Conservation (phyloP, 2,797 vertebrate species). For the Sebastiscus tertius region DNA sequence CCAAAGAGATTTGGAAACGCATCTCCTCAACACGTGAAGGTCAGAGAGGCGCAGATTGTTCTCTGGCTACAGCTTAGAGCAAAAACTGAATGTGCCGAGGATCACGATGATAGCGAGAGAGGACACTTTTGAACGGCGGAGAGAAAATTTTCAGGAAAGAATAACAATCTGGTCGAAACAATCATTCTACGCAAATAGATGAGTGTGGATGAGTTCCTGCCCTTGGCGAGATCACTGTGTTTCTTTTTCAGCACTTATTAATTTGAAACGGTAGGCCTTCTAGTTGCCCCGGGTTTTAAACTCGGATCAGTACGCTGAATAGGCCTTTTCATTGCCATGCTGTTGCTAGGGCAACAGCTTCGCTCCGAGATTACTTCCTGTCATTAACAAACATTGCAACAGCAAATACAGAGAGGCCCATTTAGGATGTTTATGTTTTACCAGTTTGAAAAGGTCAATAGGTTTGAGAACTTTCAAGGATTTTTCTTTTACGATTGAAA, state of each 20-base stretch:
- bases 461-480: neutral
- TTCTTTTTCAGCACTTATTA: neutral
- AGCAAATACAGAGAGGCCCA: neutral
- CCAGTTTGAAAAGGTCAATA: neutral
- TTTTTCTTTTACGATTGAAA: neutral
- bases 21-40: slow-evolving; percentile 33
- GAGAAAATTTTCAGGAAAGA: neutral
- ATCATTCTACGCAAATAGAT: neutral
- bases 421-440: neutral
- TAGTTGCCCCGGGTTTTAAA: neutral
- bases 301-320: neutral
- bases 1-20: slow-evolving; percentile 41
- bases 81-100: neutral
- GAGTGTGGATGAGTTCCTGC: neutral
- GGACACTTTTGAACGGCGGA: neutral
- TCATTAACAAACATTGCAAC: neutral
- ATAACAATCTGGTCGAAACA: neutral
- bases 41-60: slow-evolving; percentile 35
- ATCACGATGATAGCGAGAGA: neutral
- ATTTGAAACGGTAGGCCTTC: neutral
- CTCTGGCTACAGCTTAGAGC: neutral
- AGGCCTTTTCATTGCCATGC: neutral
- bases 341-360: neutral
- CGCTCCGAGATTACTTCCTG: neutral
- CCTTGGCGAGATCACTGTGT: neutral